Percentiles rank a stretch among this genome's conserved stretches.
Conservation (phyloP, 2,888 invertebrate genomes). For the Tryphoninae sp. region DNA sequence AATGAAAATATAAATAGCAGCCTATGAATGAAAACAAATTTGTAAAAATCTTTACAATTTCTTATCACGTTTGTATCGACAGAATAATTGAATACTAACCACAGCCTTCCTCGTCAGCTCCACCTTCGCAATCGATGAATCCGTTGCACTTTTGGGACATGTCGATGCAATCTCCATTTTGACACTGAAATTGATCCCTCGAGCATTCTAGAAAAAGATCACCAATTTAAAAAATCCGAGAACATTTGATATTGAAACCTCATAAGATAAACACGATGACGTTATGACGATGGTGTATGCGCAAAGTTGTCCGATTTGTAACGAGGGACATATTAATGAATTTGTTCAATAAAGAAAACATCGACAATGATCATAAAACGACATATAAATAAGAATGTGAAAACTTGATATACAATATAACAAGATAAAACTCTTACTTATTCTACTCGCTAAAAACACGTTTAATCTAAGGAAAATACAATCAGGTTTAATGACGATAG, state of each 20-base stretch:
- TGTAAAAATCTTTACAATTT: not conserved
- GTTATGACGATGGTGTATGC: conserved; percentile 25
- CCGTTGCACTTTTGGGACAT: conserved; percentile 81
- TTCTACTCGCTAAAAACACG: conserved; percentile 45
- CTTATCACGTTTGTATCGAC: not conserved
- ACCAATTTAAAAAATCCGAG: conserved; percentile 26
- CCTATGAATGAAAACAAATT: not conserved
- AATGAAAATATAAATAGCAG: too few relatives aligned
- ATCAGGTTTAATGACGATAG: conserved; percentile 41
- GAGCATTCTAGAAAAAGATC: conserved; percentile 84
- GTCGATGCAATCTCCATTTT: conserved; percentile 85
- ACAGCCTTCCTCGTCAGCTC: conserved; percentile 80
- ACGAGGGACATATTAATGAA: conserved; percentile 28
- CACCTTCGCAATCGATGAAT: conserved; percentile 81
- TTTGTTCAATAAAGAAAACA: conserved; percentile 33
- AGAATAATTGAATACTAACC: conserved; percentile 67
- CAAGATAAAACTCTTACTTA: conserved; percentile 30
- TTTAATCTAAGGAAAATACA: conserved; percentile 52
- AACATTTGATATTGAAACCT: conserved; percentile 4
- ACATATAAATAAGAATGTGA: conserved; percentile 50
- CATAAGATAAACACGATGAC: conserved; percentile 3
- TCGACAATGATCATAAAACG: conserved; percentile 54
- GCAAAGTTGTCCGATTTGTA: conserved; percentile 28
- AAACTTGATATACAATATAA: conserved; percentile 44
- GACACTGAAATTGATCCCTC: conserved; percentile 86